Conservation (phyloP, 2,113 vertebrate genomes). For the Notothenia coriiceps region DNA sequence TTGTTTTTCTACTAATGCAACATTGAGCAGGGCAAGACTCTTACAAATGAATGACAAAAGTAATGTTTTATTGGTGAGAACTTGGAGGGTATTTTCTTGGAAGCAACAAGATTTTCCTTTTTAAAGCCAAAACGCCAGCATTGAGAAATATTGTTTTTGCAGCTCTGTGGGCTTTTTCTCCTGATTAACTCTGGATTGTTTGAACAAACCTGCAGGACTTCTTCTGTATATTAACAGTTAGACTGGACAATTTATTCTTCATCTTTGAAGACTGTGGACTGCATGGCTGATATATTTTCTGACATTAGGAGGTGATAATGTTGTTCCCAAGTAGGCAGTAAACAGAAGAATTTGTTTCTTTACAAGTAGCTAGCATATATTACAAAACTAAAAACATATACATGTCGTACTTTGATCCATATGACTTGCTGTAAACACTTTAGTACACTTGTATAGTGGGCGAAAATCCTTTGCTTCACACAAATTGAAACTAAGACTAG, state of each 20-base stretch:
- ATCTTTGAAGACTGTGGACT: not conserved
- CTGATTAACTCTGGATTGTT: constrained; percentile 23
- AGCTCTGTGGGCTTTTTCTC: not conserved
- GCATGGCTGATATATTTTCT: too few relatives aligned
- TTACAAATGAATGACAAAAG: not conserved
- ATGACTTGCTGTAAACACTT: too few relatives aligned
- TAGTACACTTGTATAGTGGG: not conserved
- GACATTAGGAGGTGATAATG: not conserved
- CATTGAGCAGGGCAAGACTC: too few relatives aligned
- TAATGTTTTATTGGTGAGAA: not conserved
- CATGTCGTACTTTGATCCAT: too few relatives aligned
- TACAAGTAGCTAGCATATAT: not conserved
- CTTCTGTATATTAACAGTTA: constrained; percentile 8
- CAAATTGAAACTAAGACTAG: not conserved
- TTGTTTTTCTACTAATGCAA: not conserved
- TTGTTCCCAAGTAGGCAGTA: not conserved
- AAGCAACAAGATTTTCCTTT: not conserved
- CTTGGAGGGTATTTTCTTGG: not conserved
- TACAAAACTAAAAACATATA: not conserved
- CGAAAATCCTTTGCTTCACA: not conserved
- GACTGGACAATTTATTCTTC: not conserved
- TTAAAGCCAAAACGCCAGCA: too few relatives aligned
- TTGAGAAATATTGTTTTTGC: too few relatives aligned
- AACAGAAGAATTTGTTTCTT: not conserved
- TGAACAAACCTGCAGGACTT: constrained; percentile 1